Base-by-base conservation (phyloP, 1,140 invertebrate species). In the Heliconius himera region DNA sequence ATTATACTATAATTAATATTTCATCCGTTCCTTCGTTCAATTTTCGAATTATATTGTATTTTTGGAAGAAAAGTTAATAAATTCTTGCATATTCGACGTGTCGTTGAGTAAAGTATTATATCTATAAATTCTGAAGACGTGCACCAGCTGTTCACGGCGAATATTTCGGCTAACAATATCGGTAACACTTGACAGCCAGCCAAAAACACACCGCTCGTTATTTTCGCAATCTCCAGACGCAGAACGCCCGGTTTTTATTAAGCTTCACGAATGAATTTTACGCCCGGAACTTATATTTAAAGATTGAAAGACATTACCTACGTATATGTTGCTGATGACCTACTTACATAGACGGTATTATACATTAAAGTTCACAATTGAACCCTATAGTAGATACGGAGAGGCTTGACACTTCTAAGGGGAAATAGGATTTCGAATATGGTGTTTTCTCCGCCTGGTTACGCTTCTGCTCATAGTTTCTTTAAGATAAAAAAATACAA, bases 131-230 rank as follows among this genome's bases (percentile, higher is more conserved):
- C 36, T 41, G 22, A 38, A 76, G 74, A 73, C 74, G 20, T 74
- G 38, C 80, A 85, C 85, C 74, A 80, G 81, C 81, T 81, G 83
- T 81, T 81, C 76, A 70, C 49, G 75, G 70, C 49, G 33, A 20
- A 84, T 86, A 90, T 89, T 88, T 91, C 82, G 74, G 85, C 81
- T 85, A 86, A 89, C 83, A 88, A 88, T 86, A 87, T 87, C 84
- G 78, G 87, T 82, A 81, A 87, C 77, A 82, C 74, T 87, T 91
- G 91, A 86, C 87, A 87, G 86, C 38, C 16, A 29, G 89, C 91
- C 90, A 91, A 89, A 88, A 90, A 90, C 88, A 90, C 38, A 79
- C 77, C 76, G 70, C 26, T 74, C 82, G 86, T 86, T 90, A 90
- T 90, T 89, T 89, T 88, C 81, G 86, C 83, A 79, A 84, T 82